These are phyloP conservation scores for Machimus rusticus DNA, from an alignment of 2,888 invertebrate genomes.

Conservation along the genomic window DNA sequence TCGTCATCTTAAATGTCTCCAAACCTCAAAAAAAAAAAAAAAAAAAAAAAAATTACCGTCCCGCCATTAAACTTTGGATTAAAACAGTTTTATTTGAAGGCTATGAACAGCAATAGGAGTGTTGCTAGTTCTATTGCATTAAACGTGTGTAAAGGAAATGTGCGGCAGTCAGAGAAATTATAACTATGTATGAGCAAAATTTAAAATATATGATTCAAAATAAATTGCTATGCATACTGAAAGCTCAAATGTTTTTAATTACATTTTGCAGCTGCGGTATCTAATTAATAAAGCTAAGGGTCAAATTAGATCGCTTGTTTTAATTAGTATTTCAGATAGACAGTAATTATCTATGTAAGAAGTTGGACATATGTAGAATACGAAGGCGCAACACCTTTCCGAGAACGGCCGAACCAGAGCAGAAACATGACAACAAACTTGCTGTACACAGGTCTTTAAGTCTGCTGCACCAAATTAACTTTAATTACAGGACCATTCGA, in stretches of 20 bases:
- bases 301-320: background rate
- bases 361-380: background rate
- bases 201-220: background rate
- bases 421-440: background rate
- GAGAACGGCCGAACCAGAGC: background rate
- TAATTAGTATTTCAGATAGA: background rate
- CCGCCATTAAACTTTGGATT: too few species aligned
- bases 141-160: too few species aligned
- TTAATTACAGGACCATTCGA: background rate
- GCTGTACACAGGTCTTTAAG: background rate
- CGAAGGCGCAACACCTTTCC: background rate
- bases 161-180: too few species aligned
- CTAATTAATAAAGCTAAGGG: background rate
- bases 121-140: too few species aligned
- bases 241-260: background rate
- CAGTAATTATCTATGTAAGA: background rate
- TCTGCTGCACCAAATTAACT: slow-evolving; percentile 3
- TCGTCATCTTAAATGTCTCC: too few species aligned
- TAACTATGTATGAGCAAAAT: too few species aligned
- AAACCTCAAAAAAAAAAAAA: too few species aligned
- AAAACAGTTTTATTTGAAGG: too few species aligned
- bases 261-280: background rate
- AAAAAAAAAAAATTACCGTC: too few species aligned
- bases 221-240: background rate
- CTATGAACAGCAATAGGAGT: too few species aligned